These are phyloP conservation scores for Prionchulus punctatus DNA, from an alignment of 2,888 invertebrate genomes.

Conservation along the genomic window DNA sequence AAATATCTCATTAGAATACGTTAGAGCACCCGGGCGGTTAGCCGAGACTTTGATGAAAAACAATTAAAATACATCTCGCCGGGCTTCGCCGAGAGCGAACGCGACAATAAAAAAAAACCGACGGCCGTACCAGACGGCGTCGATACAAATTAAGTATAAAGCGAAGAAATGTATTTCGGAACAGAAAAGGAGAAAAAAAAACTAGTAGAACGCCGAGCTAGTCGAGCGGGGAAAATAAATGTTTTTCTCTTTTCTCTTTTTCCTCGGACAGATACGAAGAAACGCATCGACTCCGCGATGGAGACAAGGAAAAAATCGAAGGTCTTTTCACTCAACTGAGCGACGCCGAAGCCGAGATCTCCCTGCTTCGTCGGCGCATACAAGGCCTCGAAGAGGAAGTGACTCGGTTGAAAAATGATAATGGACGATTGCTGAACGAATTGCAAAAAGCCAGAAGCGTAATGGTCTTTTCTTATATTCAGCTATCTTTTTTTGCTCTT, in stretches of 20 bases:
- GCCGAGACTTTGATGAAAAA: no score
- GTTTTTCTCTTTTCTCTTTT: constrained; percentile 2
- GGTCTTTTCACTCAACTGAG: constrained; percentile 36
- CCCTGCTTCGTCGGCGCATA: constrained; percentile 33
- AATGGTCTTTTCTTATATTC: no score
- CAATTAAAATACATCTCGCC: no score
- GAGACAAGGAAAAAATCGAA: constrained; percentile 35
- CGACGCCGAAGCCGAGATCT: constrained; percentile 38
- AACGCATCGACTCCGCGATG: constrained; percentile 22
- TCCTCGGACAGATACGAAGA: constrained; percentile 34
- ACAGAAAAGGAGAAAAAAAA: neutral
- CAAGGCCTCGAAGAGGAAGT: constrained; percentile 33
- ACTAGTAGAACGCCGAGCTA: neutral
- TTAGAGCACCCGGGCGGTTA: no score
- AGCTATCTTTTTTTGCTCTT: no score
- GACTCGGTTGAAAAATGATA: constrained; percentile 35
- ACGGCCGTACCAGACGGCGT: no score
- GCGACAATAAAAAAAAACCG: no score
- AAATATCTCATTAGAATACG: no score
- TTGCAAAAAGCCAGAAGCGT: constrained; percentile 31
- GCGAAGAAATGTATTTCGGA: no score
- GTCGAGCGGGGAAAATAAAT: neutral
- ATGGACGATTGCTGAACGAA: constrained; percentile 29
- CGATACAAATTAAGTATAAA: no score
- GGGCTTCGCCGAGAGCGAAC: no score